Evolutionary conservation across 2,888 invertebrate species (phyloP).

Genomic region (Macrophya annulata): DNA sequence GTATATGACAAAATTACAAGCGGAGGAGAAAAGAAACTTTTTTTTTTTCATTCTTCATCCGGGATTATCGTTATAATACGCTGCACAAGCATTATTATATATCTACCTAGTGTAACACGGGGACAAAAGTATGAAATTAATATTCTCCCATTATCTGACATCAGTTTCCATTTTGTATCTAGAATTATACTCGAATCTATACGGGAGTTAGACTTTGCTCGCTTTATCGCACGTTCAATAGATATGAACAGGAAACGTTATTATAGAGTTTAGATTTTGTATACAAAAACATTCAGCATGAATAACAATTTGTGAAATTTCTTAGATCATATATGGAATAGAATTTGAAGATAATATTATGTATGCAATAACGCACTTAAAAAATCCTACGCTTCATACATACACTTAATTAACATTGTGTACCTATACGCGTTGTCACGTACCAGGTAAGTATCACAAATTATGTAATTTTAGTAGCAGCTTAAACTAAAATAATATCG

Average conservation of each 20-base stretch:
- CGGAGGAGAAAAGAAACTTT: constrained; percentile 10
- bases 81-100: background rate
- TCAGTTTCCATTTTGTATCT: constrained; percentile 9
- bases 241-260: constrained; percentile 25
- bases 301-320: constrained; percentile 34
- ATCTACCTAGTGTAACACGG: background rate
- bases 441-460: constrained; percentile 24
- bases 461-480: constrained; percentile 46
- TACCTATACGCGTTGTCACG: constrained; percentile 20
- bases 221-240: constrained; percentile 28
- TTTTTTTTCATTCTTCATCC: background rate
- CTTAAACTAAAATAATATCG: constrained; percentile 45
- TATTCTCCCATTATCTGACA: constrained; percentile 22
- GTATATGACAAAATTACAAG: background rate
- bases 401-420: background rate
- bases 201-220: constrained; percentile 21
- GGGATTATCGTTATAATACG: constrained; percentile 9
- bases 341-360: background rate
- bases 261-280: background rate
- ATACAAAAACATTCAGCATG: constrained; percentile 20
- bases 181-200: constrained; percentile 18
- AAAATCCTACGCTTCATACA: background rate
- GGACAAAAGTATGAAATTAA: constrained; percentile 14
- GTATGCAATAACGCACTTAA: background rate
- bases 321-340: background rate